These are phyloP conservation scores for Pseudomyrmex pallidus DNA, from an alignment of 1,140 invertebrate species.

Conservation along the genomic window DNA sequence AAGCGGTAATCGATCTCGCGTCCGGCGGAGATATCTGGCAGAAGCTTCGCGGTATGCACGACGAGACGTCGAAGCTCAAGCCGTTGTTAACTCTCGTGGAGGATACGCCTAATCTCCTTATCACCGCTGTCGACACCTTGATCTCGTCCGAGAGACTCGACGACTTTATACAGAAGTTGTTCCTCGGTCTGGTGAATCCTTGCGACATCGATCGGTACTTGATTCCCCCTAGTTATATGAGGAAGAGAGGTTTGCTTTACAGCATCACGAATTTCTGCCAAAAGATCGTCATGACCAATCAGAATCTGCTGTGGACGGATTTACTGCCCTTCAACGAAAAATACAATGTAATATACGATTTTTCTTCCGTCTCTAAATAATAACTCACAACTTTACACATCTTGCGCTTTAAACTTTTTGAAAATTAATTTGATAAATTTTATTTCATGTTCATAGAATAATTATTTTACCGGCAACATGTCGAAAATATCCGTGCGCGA, in stretches of 20 bases:
- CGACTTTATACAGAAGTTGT: slow-evolving; percentile 73
- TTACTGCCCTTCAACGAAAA: slow-evolving; percentile 70
- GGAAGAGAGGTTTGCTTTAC: slow-evolving; percentile 76
- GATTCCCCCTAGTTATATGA: slow-evolving; percentile 78
- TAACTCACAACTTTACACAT: not conserved
- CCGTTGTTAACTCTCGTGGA: slow-evolving; percentile 77
- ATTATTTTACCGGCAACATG: not conserved
- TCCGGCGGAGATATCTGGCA: slow-evolving; percentile 80
- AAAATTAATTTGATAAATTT: slow-evolving; percentile 17
- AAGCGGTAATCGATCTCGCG: slow-evolving; percentile 69
- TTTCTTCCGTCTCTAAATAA: too few species aligned
- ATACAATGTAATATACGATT: slow-evolving; percentile 58
- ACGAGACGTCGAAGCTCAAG: slow-evolving; percentile 74
- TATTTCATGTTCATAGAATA: slow-evolving; percentile 12
- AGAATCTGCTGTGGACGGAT: slow-evolving; percentile 63
- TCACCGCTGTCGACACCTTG: slow-evolving; percentile 79
- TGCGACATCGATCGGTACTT: slow-evolving; percentile 81
- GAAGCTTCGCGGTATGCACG: slow-evolving; percentile 72
- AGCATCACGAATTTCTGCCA: slow-evolving; percentile 80
- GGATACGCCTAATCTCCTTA: slow-evolving; percentile 78
- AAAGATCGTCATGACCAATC: slow-evolving; percentile 68
- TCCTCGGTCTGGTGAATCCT: slow-evolving; percentile 70
- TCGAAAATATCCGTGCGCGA: slow-evolving; percentile 49
- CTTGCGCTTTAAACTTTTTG: not conserved
- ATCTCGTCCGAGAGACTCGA: slow-evolving; percentile 77